Base-by-base conservation (phyloP, 2,888 invertebrate species). In the Thecocarcelia acutangulata region DNA sequence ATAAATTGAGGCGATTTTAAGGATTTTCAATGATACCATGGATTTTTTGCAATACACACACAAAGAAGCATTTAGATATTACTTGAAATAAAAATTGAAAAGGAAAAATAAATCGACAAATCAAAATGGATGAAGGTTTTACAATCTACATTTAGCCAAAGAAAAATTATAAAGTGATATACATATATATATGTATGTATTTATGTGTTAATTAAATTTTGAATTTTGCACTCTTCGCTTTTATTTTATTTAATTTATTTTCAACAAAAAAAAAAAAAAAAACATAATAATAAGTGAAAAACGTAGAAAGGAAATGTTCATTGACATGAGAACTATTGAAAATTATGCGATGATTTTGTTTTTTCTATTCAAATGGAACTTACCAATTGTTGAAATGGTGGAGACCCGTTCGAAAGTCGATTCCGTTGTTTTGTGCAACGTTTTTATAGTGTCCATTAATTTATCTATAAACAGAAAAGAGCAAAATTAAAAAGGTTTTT, bases 361-460 rank as follows among this genome's bases (percentile, higher is more conserved):
- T 2, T 54, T n/a, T 50, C 15, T 15, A 24, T 17, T 33, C 9
- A 24, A 12, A 15, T 61, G 0, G 56, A 74, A 88, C 88, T 89
- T 86, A 89, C 88, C 89, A 85, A 87, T 84, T 81, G 85, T 87
- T 54, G 88, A 86, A 86, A 87, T 87, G 85, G 86, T 87, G 85
- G 89, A 85, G 54, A 87, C 87, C 33, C 89, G 87, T 81, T 89
- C 89, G 77, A 89, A 87, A 40, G 84, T 86, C 63, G 88, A 87
- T 84, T 89, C 89, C 61, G 87, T 87, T 64, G 88, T 89, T 77
- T 85, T 85, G 64, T 89, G 89, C 70, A 89, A 80, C 19, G 88
- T 89, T 64, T 85, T 88, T 61, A 89, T 85, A 73, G 86, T 88
- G 83, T 89, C 89, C 66, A 84, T 81, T 33, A 89, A 83, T 83